A percentile compares a stretch with the other conserved stretches of the same genome.
Evolutionary conservation across 2,888 invertebrate species (phyloP).

Genomic region (Trissolcus japonicus): DNA sequence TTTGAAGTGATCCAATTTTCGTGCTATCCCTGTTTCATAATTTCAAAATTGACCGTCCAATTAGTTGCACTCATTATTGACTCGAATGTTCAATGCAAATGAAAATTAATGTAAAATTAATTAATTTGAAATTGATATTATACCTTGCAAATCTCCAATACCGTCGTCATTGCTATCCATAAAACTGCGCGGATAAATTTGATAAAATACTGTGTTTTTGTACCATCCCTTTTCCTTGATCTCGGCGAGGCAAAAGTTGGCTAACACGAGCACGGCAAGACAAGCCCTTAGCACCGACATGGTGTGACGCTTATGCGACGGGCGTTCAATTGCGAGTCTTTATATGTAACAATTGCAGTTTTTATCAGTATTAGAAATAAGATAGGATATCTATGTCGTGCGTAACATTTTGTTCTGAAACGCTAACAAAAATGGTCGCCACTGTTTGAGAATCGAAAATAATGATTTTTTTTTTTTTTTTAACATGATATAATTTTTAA

Average conservation of each 20-base stretch:
- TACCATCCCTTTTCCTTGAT: conserved; percentile 70
- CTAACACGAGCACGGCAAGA: conserved; percentile 57
- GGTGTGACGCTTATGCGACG: conserved; percentile 37
- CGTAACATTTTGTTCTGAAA: too few relatives aligned
- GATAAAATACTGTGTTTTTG: conserved; percentile 69
- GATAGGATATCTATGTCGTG: conserved; percentile 55
- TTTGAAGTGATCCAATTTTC: conserved; percentile 79
- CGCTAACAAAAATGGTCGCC: too few relatives aligned
- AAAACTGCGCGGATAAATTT: conserved; percentile 71
- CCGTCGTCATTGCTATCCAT: conserved; percentile 68
- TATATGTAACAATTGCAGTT: conserved; percentile 51
- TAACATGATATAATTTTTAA: neutral
- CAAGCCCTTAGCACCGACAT: conserved; percentile 49
- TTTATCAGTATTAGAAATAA: conserved; percentile 28
- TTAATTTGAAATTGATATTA: conserved; percentile 8
- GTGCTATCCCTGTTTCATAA: conserved; percentile 18
- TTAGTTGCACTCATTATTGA: neutral
- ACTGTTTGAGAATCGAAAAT: too few relatives aligned
- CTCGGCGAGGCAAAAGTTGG: conserved; percentile 56
- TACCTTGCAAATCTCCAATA: conserved; percentile 69
- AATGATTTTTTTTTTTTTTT: too few relatives aligned
- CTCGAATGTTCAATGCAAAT: neutral
- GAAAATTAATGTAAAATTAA: neutral
- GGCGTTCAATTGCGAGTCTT: conserved; percentile 22
- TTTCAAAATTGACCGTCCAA: neutral